phyloP scores from a whole-genome alignment of 1,140 invertebrate species.

The Globodera rostochiensis region DNA sequence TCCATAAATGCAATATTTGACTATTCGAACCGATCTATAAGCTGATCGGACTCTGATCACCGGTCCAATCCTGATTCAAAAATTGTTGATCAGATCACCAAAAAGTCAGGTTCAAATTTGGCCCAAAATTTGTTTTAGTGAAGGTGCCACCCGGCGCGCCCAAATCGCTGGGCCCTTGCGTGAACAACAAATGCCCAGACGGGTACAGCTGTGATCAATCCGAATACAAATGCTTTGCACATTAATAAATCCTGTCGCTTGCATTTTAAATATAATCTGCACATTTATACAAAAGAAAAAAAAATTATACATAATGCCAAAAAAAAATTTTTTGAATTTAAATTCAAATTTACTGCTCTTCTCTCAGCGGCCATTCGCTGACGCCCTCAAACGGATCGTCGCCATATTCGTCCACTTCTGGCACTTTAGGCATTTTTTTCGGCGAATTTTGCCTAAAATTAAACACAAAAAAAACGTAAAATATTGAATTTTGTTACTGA shows the following conservation, averaged over 20 bases:
- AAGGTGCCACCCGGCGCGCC: background rate
- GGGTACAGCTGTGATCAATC: slow-evolving; percentile 16
- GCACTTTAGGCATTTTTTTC: background rate
- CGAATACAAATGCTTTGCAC: slow-evolving; percentile 14
- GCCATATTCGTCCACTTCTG: slow-evolving; percentile 19
- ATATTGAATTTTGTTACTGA: background rate
- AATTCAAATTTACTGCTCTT: background rate
- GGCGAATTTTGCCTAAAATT: background rate
- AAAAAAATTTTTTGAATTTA: background rate
- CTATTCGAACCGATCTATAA: too few relatives aligned
- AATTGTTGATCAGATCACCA: too few relatives aligned
- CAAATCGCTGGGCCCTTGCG: slow-evolving; percentile 19
- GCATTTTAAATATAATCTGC: too few relatives aligned
- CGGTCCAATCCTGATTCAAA: too few relatives aligned
- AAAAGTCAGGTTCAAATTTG: background rate
- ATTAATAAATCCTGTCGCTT: background rate
- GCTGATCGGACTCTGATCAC: too few relatives aligned
- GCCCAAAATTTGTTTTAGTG: background rate
- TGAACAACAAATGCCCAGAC: slow-evolving; percentile 25
- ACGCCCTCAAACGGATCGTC: slow-evolving; percentile 23
- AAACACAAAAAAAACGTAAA: background rate
- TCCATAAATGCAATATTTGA: too few relatives aligned
- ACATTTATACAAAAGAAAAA: too few relatives aligned
- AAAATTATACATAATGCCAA: background rate
- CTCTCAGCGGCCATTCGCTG: slow-evolving; percentile 12